Conservation (phyloP, 2,113 vertebrate genomes). For the Ammospiza caudacuta region DNA sequence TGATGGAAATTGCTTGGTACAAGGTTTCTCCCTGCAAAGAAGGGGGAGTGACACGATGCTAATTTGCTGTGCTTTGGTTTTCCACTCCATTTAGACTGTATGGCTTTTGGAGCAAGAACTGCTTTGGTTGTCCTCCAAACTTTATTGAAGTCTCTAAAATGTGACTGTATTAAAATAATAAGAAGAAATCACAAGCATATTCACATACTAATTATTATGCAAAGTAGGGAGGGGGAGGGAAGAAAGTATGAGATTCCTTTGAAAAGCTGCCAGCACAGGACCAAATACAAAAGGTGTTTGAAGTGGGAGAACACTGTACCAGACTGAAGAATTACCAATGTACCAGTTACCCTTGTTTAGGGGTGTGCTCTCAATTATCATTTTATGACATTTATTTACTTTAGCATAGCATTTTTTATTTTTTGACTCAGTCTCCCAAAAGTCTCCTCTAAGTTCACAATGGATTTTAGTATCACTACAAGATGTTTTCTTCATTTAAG, state of each 20-base stretch:
- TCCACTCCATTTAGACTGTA: neutral
- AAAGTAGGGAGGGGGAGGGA: neutral
- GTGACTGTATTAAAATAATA: constrained; percentile 11
- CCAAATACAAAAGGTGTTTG: constrained; percentile 39
- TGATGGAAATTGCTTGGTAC: neutral
- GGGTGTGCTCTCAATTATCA: neutral
- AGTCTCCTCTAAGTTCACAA: neutral
- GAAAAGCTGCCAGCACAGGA: constrained; percentile 32
- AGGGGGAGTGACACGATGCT: neutral
- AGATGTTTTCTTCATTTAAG: neutral
- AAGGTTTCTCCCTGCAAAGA: neutral
- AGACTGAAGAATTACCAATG: neutral
- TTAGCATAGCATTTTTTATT: neutral
- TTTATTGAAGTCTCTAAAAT: neutral
- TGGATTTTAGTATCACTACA: neutral
- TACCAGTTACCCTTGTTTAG: neutral
- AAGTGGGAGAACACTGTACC: neutral
- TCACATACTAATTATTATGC: constrained; percentile 39
- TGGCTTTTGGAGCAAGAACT: neutral
- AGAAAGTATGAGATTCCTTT: neutral
- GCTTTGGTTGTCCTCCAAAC: neutral
- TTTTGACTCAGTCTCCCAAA: neutral
- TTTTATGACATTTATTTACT: neutral
- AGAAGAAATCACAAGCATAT: constrained; percentile 20
- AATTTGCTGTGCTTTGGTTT: neutral